Percentiles rank a stretch among this genome's conserved stretches.
These are phyloP conservation scores for Drosophila jambulina DNA, from an alignment of 1,140 invertebrate species.

Conservation along the genomic window DNA sequence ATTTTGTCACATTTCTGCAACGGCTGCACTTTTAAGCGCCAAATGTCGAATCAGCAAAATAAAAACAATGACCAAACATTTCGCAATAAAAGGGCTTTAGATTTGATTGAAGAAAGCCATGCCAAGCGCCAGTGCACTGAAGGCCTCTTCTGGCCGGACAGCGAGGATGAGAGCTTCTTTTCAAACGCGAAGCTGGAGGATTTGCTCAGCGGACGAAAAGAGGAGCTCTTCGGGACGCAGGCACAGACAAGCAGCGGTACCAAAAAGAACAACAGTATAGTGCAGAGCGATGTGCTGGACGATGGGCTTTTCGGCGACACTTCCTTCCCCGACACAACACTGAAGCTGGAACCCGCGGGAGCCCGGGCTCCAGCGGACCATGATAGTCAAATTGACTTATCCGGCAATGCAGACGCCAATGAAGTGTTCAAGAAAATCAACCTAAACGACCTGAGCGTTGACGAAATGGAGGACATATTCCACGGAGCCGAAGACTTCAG, in stretches of 20 bases:
- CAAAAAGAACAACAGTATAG: slow-evolving; percentile 10
- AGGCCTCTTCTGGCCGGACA: slow-evolving; percentile 67
- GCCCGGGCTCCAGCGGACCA: not conserved
- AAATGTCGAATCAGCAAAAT: slow-evolving; percentile 32
- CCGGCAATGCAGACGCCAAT: slow-evolving; percentile 19
- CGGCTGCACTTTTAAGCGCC: slow-evolving; percentile 24
- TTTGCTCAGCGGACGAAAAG: slow-evolving; percentile 40
- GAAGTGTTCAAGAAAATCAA: slow-evolving; percentile 66
- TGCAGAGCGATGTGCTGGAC: slow-evolving; percentile 39
- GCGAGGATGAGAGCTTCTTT: slow-evolving; percentile 69
- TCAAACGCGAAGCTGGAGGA: slow-evolving; percentile 65
- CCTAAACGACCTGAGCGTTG: slow-evolving; percentile 48
- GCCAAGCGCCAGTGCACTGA: slow-evolving; percentile 43
- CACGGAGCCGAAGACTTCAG: slow-evolving; percentile 44
- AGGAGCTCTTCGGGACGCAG: slow-evolving; percentile 46
- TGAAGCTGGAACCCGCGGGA: not conserved
- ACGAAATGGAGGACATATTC: slow-evolving; percentile 63
- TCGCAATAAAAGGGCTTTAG: slow-evolving; percentile 25
- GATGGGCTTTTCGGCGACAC: slow-evolving; percentile 71
- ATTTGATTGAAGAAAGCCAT: slow-evolving; percentile 26
- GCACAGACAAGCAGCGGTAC: slow-evolving; percentile 5
- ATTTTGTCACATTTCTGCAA: not conserved
- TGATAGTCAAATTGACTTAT: slow-evolving; percentile 14
- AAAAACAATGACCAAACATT: slow-evolving; percentile 11
- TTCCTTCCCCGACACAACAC: slow-evolving; percentile 14